A percentile compares a stretch with the other conserved stretches of the same genome.
Evolutionary conservation across 2,797 vertebrate species (phyloP).

Genomic region (Trichosurus vulpecula): DNA sequence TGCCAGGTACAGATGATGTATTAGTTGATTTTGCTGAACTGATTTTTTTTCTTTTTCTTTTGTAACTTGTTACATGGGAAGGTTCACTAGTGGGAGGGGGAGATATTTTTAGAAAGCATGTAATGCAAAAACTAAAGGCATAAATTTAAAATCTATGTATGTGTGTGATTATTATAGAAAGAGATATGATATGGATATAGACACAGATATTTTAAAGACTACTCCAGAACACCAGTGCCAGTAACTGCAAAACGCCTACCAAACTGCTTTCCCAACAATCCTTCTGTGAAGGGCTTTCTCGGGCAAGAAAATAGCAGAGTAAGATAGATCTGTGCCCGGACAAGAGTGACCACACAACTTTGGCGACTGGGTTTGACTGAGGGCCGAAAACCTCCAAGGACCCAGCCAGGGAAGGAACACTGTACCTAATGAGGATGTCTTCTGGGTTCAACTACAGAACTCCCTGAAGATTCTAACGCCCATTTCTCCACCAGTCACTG

Average conservation of each 20-base stretch:
- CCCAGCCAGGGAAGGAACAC: background rate
- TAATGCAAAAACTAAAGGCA: background rate
- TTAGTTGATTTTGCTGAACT: background rate
- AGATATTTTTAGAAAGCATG: background rate
- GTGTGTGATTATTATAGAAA: background rate
- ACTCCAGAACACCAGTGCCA: background rate
- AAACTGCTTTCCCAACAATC: background rate
- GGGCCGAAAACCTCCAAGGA: background rate
- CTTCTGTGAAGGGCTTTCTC: conserved; percentile 11
- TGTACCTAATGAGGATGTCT: conserved; percentile 48
- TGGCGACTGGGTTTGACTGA: background rate
- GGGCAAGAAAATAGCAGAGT: conserved; percentile 4
- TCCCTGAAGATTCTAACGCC: conserved; percentile 62
- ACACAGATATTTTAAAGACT: background rate
- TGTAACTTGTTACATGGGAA: background rate
- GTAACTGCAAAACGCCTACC: background rate
- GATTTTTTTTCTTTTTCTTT: background rate
- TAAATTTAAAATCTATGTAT: background rate
- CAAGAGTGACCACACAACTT: background rate
- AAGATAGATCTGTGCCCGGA: background rate
- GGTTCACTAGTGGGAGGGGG: background rate
- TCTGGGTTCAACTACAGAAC: conserved; percentile 53
- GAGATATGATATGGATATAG: background rate
- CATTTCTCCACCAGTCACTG: background rate
- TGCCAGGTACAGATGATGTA: background rate